Evolutionary conservation across 2,113 vertebrate species (phyloP).

Genomic region (Caloenas nicobarica): DNA sequence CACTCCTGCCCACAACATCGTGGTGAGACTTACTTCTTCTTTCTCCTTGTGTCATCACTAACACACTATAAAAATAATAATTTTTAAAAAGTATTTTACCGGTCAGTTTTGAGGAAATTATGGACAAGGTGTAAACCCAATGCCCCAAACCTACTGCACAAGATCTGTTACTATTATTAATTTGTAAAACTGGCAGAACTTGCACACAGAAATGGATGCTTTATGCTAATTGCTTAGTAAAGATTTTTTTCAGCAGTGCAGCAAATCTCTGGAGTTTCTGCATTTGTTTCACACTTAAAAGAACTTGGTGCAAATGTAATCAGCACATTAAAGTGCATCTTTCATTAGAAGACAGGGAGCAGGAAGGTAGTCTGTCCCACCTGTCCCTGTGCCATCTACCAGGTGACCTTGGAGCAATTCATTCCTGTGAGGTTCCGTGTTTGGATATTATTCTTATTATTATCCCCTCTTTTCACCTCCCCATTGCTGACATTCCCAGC

Average conservation of each 20-base stretch:
- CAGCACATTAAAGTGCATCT: conserved; percentile 36
- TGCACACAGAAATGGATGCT: background rate
- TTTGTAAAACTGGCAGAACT: background rate
- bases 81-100: background rate
- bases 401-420: background rate
- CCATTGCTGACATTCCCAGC: background rate
- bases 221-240: conserved; percentile 1
- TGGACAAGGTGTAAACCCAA: background rate
- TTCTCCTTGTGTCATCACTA: background rate
- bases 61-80: background rate
- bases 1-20: background rate
- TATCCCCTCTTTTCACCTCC: background rate
- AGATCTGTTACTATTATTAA: background rate
- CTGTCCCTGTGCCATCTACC: background rate
- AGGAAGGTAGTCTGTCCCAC: background rate
- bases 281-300: conserved; percentile 38
- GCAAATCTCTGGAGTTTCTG: conserved; percentile 36
- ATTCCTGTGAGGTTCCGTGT: background rate
- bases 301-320: conserved; percentile 14
- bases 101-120: background rate
- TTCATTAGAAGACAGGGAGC: background rate
- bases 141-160: accelerated
- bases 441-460: background rate
- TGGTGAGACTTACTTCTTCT: background rate
- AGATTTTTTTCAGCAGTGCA: background rate